A percentile compares a stretch with the other conserved stretches of the same genome.
phyloP scores from a whole-genome alignment of 2,888 invertebrate genomes.

The Leptogaster cylindrica region DNA sequence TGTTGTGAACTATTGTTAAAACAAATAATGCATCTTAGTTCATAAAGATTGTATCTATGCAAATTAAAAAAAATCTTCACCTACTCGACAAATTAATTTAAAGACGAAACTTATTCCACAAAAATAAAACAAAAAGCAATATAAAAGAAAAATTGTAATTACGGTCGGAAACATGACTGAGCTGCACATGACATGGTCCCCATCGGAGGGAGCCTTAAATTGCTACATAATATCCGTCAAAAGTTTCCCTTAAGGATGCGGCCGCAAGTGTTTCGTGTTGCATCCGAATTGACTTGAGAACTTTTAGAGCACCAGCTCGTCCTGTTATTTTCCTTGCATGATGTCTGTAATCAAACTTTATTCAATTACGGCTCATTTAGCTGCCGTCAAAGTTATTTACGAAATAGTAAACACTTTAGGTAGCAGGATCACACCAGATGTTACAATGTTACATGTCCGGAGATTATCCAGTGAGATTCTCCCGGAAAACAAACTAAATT shows the following conservation, averaged over 20 bases:
- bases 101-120: too few relatives aligned
- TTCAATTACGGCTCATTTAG: conserved; percentile 35
- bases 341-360: conserved; percentile 32
- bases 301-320: conserved; percentile 14
- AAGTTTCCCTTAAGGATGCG: conserved; percentile 6
- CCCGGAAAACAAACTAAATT: conserved; percentile 34
- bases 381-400: conserved; percentile 17
- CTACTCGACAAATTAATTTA: too few relatives aligned
- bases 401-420: conserved; percentile 28
- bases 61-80: too few relatives aligned
- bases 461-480: conserved; percentile 33
- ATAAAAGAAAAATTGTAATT: too few relatives aligned
- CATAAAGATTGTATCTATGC: too few relatives aligned
- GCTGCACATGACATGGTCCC: too few relatives aligned
- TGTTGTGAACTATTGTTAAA: too few relatives aligned
- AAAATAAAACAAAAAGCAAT: too few relatives aligned
- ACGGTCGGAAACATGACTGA: too few relatives aligned
- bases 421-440: conserved; percentile 26
- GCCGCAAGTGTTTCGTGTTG: conserved; percentile 4
- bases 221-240: neutral
- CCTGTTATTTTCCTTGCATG: conserved; percentile 31
- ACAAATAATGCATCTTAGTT: too few relatives aligned
- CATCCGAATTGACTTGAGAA: conserved; percentile 19
- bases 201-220: conserved; percentile 10
- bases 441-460: too few relatives aligned